Evolutionary conservation across 2,888 invertebrate genomes (phyloP), one percentile per base, ranked within the genome.

Genomic region (Xestia ashworthii): DNA sequence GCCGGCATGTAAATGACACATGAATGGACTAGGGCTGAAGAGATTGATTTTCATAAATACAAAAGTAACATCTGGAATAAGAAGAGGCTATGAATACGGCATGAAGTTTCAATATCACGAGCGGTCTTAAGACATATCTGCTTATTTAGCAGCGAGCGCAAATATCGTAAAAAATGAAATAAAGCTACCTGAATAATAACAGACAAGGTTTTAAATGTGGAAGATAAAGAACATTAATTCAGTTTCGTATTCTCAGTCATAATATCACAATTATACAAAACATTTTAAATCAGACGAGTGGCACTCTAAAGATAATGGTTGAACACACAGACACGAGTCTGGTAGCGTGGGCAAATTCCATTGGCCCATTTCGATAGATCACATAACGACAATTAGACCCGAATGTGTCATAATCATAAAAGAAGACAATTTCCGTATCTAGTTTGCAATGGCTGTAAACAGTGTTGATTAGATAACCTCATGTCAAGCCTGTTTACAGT

Each of bases 401-500:
- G 83, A 85, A 84, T 87, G 81, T 88, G 85, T 91, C 82, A 88
- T 84, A 87, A 65, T 62, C 62, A 38, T 62, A 38, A 82, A 64
- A 84, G 80, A 88, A 89, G 90, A 92, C 90, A 89, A 90, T 93
- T 93, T 93, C 91, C 92, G 91, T 93, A 91, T 91, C 84, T 82
- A 89, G 88, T 87, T 87, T 87, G 85, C 83, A 82, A 79, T 82
- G 84, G 79, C 80, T 87, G 88, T 90, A 91, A 92, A 92, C 91
- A 92, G 77, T 87, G 85, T 87, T 82, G 85, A 87, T 84, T 76
- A 82, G 93, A 94, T 95, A 94, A 93, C 94, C 94, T 87, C 84
- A 66, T 85, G 91, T 88, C 90, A 87, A 87, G 87, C 89, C 89
- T 95, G 94, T 94, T 94, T 93, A 94, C 93, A 89, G 92, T 92